phyloP scores from a whole-genome alignment of 2,888 invertebrate species.

The Zelleria hepariella region DNA sequence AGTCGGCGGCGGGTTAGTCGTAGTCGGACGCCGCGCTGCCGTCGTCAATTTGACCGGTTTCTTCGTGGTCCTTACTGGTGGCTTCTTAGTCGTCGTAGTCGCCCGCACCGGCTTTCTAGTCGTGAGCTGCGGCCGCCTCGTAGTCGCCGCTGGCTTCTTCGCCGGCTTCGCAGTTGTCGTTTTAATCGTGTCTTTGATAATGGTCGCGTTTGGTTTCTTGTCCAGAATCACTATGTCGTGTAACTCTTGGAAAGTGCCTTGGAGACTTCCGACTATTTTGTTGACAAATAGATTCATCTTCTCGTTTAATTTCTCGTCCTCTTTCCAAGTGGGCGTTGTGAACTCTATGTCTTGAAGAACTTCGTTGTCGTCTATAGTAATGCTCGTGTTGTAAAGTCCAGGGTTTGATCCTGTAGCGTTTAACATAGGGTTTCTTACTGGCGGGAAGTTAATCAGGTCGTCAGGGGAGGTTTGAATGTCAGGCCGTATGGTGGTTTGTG shows the following conservation, averaged over 20 bases:
- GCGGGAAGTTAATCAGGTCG: conserved; percentile 85
- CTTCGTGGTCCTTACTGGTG: conserved; percentile 49
- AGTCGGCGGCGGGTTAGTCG: conserved; percentile 6
- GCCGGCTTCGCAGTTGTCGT: conserved; percentile 49
- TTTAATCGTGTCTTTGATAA: conserved; percentile 30
- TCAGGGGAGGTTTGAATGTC: conserved; percentile 78
- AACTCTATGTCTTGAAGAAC: conserved; percentile 73
- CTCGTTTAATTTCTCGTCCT: conserved; percentile 81
- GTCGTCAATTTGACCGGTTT: conserved; percentile 51
- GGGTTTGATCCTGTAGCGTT: conserved; percentile 76
- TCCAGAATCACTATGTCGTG: conserved; percentile 79
- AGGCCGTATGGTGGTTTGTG: conserved; percentile 47
- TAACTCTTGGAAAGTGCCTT: conserved; percentile 85
- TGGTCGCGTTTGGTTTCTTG: conserved; percentile 53
- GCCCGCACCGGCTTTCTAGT: conserved; percentile 53
- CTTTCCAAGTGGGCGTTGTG: conserved; percentile 82
- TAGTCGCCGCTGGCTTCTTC: conserved; percentile 42
- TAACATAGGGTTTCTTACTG: conserved; percentile 86
- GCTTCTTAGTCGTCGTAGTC: conserved; percentile 50
- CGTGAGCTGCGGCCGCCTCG: conserved; percentile 55
- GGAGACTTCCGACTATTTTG: conserved; percentile 86
- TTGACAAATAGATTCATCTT: conserved; percentile 87
- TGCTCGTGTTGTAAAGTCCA: conserved; percentile 56
- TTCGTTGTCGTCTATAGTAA: conserved; percentile 68
- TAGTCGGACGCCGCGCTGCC: conserved; percentile 27